These are phyloP conservation scores for Parazoanthus swiftii DNA, from an alignment of 92 coral and sea anemone genomes.

Conservation along the genomic window DNA sequence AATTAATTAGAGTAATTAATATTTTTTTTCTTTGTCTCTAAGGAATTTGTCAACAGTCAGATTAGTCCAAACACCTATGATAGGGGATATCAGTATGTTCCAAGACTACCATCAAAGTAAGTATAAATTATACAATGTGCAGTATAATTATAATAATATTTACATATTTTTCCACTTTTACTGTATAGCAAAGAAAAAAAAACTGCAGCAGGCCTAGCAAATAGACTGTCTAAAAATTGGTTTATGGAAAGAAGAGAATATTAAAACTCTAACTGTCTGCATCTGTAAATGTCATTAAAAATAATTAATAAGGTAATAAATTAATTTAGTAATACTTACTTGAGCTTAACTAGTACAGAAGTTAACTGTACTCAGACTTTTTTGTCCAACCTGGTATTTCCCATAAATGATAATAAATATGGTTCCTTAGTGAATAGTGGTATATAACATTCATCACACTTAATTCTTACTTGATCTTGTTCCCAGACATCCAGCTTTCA, in stretches of 20 bases:
- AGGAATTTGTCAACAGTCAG: constrained; percentile 88
- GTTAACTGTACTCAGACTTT: too few species aligned
- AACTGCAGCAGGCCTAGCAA: too few species aligned
- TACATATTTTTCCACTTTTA: background rate
- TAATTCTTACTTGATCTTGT: background rate
- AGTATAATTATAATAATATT: background rate
- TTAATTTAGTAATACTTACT: too few species aligned
- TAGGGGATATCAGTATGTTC: constrained; percentile 82
- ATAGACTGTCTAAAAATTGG: too few species aligned
- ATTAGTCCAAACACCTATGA: constrained; percentile 92
- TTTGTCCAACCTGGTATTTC: too few species aligned
- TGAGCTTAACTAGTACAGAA: too few species aligned
- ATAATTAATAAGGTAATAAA: too few species aligned
- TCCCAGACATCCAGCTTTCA: constrained; percentile 90
- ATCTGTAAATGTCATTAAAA: too few species aligned
- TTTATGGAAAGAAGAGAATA: too few species aligned
- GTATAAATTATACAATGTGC: constrained; percentile 23
- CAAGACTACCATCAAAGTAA: constrained; percentile 93
- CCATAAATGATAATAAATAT: too few species aligned
- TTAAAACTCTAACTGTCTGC: too few species aligned
- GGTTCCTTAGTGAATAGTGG: background rate
- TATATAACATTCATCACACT: background rate
- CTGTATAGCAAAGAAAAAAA: too few species aligned
- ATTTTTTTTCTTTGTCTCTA: background rate
- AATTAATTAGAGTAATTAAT: background rate